Conservation (phyloP, 2,888 invertebrate species). For the Eristalis intricaria region DNA sequence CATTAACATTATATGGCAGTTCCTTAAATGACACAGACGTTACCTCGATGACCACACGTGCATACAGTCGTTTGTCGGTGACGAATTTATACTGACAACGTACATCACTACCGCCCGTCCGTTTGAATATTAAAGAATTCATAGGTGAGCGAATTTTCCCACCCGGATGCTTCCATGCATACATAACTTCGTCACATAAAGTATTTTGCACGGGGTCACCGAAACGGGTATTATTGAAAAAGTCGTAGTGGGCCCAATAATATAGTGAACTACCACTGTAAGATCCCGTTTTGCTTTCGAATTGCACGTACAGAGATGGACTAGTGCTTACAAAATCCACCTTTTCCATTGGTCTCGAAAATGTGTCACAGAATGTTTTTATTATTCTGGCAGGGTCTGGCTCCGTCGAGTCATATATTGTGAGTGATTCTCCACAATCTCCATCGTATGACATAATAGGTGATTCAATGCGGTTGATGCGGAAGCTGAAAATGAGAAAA, state of each 20-base stretch:
- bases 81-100: constrained; percentile 92
- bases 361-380: constrained; percentile 97
- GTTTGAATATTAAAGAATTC: constrained; percentile 93
- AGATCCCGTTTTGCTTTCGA: constrained; percentile 95
- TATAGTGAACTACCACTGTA: constrained; percentile 96
- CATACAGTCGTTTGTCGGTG: constrained; percentile 90
- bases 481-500: constrained; percentile 84
- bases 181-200: constrained; percentile 93
- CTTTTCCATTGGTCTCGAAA: constrained; percentile 95
- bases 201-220: constrained; percentile 91
- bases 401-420: constrained; percentile 93
- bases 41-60: constrained; percentile 89
- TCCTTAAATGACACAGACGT: constrained; percentile 92
- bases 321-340: constrained; percentile 95
- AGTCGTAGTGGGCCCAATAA: constrained; percentile 97
- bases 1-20: constrained; percentile 89
- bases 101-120: constrained; percentile 88
- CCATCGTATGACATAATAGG: constrained; percentile 93
- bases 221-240: constrained; percentile 94
- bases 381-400: constrained; percentile 95
- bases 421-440: constrained; percentile 94
- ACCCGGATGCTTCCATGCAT: constrained; percentile 90
- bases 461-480: constrained; percentile 93
- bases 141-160: constrained; percentile 91
- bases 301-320: constrained; percentile 92